phyloP scores from a whole-genome alignment of 2,888 invertebrate genomes.

The Gastrophysa polygoni region DNA sequence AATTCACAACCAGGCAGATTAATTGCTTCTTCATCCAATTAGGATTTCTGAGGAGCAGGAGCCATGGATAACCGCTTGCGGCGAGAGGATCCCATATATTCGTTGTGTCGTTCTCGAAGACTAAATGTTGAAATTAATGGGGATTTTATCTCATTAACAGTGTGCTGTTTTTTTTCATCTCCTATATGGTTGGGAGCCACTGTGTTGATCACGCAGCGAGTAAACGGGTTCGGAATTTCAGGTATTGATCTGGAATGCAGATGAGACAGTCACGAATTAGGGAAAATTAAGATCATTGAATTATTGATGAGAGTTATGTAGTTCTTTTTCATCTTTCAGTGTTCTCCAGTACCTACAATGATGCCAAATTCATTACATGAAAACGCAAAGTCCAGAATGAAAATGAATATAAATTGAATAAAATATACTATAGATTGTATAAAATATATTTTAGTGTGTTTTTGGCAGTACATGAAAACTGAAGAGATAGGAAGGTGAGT shows the following conservation, averaged over 20 bases:
- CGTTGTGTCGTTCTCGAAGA: slow-evolving; percentile 49
- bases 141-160: slow-evolving; percentile 54
- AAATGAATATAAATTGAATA: no score
- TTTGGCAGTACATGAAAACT: no score
- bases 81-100: slow-evolving; percentile 48
- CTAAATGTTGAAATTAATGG: slow-evolving; percentile 54
- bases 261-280: slow-evolving; percentile 4
- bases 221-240: slow-evolving; percentile 20
- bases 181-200: slow-evolving; percentile 19
- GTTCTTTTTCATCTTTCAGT: no score
- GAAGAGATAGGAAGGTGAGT: no score
- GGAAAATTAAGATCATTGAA: not conserved
- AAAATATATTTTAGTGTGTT: no score
- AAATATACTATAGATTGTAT: no score
- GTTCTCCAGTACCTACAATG: no score
- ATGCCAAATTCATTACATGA: no score
- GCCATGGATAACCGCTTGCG: slow-evolving; percentile 46
- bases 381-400: no score
- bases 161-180: slow-evolving; percentile 43
- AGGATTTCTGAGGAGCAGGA: slow-evolving; percentile 48
- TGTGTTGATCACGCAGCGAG: slow-evolving; percentile 19
- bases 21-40: slow-evolving; percentile 54
- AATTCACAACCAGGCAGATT: slow-evolving; percentile 40
- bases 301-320: not conserved
- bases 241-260: slow-evolving; percentile 13